Evolutionary conservation across 2,888 invertebrate species (phyloP), one percentile per base, ranked within the genome.

Genomic region (Leucozona laternaria): DNA sequence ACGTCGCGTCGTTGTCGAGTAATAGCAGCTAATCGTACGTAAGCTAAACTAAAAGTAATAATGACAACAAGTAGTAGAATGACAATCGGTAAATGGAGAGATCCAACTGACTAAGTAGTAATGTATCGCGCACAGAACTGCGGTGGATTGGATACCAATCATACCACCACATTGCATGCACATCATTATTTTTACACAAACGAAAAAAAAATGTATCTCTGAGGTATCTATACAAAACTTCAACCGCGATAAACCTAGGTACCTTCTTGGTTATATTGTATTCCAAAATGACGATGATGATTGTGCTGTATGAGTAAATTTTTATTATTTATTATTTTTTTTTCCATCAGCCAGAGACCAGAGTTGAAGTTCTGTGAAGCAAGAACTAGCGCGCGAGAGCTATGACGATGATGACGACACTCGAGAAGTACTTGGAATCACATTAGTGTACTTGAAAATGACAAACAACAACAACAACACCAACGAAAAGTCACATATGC

Each of bases 41-140:
- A 53, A 80, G 80, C 77, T 77, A 22, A 34, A 77, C 50, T 73
- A 20, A 34, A 73, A 57, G 79, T 76, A 85, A 84, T 31, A n/a
- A 62, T 66, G 17, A 85, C 79, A 85, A 78, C 75, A 81, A 81
- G 57, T 62, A 62, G 78, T 62, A 62, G 78, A 79, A 86, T 86
- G 86, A 86, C 82, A 81, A 86, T 79, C 82, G 75, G 81, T 75
- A 75, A 81, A 82, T 82, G 82, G 81, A 79, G 81, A 82, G 82
- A 78, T 82, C 71, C 86, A 81, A 79, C 81, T 64, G 25, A 37
- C 50, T 68, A 53, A 15, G 50, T 60, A 73, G 40, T 58, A 57
- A 34, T 43, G 53, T 40, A 45, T 45, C 68, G 58, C 25, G 40
- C 43, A 62, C 62, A 62, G 28, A 48, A 66, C 64, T 48, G 37